These are phyloP conservation scores for Hafferia zeledoni DNA, from an alignment of 2,797 vertebrate species.

Conservation along the genomic window DNA sequence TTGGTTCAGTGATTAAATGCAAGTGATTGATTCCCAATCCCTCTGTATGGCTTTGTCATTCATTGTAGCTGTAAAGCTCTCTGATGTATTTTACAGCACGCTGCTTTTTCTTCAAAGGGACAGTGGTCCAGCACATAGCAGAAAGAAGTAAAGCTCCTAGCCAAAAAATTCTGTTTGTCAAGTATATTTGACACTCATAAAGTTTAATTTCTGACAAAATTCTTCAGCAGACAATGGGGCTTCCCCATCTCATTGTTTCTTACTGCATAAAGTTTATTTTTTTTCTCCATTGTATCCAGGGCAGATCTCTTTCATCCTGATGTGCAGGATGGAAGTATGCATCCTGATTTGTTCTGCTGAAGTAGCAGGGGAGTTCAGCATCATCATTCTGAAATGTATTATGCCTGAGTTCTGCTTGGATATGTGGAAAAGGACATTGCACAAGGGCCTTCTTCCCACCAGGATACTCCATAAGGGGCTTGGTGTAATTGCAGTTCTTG, in stretches of 20 bases:
- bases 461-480: background rate
- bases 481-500: background rate
- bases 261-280: background rate
- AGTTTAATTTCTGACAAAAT: background rate
- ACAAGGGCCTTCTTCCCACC: background rate
- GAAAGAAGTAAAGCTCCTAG: background rate
- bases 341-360: slow-evolving; percentile 19
- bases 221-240: background rate
- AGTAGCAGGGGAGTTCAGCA: slow-evolving; percentile 3
- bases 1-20: background rate
- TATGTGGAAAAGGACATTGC: background rate
- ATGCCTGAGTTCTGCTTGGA: background rate
- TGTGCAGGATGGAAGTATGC: background rate
- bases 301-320: background rate
- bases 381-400: background rate
- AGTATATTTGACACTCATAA: background rate
- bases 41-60: background rate
- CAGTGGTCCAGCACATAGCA: background rate
- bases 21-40: background rate
- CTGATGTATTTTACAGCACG: background rate
- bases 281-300: background rate
- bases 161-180: background rate
- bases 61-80: background rate
- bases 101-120: background rate
- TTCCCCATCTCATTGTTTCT: background rate